Base-by-base conservation (phyloP, 2,888 invertebrate genomes). In the Nomada hirtipes region DNA sequence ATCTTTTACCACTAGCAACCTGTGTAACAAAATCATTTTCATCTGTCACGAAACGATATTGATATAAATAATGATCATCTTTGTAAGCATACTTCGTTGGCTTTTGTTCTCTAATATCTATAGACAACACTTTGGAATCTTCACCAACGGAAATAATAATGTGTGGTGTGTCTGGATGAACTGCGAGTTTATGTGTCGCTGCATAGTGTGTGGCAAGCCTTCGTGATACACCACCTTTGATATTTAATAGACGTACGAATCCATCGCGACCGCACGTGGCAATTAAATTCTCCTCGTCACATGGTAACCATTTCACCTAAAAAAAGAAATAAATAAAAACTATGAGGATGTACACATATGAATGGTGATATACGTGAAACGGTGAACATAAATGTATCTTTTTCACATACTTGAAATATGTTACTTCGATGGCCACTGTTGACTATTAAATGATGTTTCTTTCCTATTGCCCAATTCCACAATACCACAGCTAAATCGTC, bases 241-340 rank as follows among this genome's bases (percentile, higher is more conserved):
- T 90, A 88, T 95, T 95, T 13, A 95, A 95, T 74, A 96, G 91
- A 59, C 96, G 94, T 11, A 98, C 97, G 94, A 98, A 97, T 10
- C 98, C 98, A 94, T 99, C 99, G 74, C 98, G 95, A 1, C 98
- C 97, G 93, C 98, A 97, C 0, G 98, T 97, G 52, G 97, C 97
- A 57, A 99, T 97, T 92, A 98, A 97, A 78, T 97, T 95, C 94
- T 98, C 98, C 52, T 96, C 95, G 89, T 96, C 96, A 59, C 97
- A 95, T 71, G 97, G 97, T 86, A 99, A 95, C 94, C 98, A 99
- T 94, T 98, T 98, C 29, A 95, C 95, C 96, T 96, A 88, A 4
- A 92, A 92, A 87, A 83, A 68, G 47, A 61, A 72, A 60, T 53
- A 63, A 83, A 67, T 53, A 65, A 72, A 53, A 63, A 67, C 55